Evolutionary conservation across 2,113 vertebrate genomes (phyloP), one percentile per base, ranked within the genome.

Genomic region (Phalacrocorax brasilianus): DNA sequence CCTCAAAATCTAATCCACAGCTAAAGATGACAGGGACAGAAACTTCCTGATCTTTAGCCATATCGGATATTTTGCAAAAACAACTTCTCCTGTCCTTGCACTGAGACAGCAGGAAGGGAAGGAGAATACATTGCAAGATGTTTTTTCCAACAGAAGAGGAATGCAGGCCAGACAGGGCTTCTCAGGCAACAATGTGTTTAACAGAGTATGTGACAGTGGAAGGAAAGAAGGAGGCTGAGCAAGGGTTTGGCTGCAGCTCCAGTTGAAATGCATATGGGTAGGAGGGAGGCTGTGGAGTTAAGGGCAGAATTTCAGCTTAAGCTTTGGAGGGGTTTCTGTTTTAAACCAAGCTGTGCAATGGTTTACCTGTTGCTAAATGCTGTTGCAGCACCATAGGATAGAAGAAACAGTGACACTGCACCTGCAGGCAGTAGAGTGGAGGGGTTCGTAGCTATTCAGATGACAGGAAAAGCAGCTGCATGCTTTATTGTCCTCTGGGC

Each of bases 61-160:
- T 20, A 4, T 10, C 8, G 26, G 15, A n/a, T 50, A 24, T 73
- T 87, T 78, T 67, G 38, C 52, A 47, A 79, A 68, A 62, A 14
- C 5, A 47, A 11, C 7, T 40, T 14, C 14, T 38, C 26, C 21
- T 5, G 14, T 45, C 15, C 44, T 45, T 45, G 44, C 44, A 45
- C 44, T 17, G 44, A 16, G 17, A 45, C 44, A 45, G 44, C 44
- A 45, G 17, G 44, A 18, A 18, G 44, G 44, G 44, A 45, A 45
- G 35, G 27, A 26, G 23, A 63, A 11, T 0, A 1, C 0, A 0
- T 33, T 82, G 33, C 53, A 52, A 32, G 67, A 10, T 1, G 1
- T 50, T 62, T 58, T 15, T 18, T 85, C 53, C 26, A 66, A 11
- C 6, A 22, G 35, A 18, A 92, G 47, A 63, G 11, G 42, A 55